Conservation (phyloP, 1,140 invertebrate species). For the Zaprionus tsacasi region DNA sequence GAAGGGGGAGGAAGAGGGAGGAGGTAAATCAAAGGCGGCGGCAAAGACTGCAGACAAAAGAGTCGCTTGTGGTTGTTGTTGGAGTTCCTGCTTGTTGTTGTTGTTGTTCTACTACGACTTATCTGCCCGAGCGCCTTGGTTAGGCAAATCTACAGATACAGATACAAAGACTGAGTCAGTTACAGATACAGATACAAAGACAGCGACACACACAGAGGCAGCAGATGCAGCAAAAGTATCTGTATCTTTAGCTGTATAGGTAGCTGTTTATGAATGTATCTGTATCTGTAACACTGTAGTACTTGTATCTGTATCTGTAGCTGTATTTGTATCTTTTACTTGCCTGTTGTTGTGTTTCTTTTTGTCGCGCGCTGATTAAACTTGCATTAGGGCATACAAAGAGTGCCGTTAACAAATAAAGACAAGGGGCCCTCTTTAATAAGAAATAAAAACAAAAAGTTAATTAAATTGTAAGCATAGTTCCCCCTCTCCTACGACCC, state of each 20-base stretch:
- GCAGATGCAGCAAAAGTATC: conserved; percentile 30
- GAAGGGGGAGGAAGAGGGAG: background rate
- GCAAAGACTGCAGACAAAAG: conserved; percentile 42
- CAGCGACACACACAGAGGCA: conserved; percentile 17
- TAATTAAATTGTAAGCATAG: conserved; percentile 77
- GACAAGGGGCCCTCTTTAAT: conserved; percentile 71
- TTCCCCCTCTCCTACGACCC: background rate
- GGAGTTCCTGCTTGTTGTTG: conserved; percentile 44
- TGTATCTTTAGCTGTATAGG: conserved; percentile 5
- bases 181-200: conserved; percentile 25
- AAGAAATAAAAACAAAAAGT: conserved; percentile 73
- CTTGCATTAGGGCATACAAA: conserved; percentile 75
- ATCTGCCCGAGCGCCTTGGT: conserved; percentile 53
- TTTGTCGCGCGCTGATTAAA: conserved; percentile 79
- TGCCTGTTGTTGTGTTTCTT: conserved; percentile 19
- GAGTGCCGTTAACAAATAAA: conserved; percentile 70
- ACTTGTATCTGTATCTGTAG: background rate
- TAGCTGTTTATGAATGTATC: background rate
- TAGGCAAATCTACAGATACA: conserved; percentile 64
- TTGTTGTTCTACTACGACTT: conserved; percentile 55
- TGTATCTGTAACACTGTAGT: conserved; percentile 14
- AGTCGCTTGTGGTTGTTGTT: conserved; percentile 51
- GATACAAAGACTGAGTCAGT: conserved; percentile 23
- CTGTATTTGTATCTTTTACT: conserved; percentile 20
- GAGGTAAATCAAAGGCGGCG: conserved; percentile 55